Base-by-base conservation (phyloP, 2,888 invertebrate genomes). In the Flexamia atlantica region DNA sequence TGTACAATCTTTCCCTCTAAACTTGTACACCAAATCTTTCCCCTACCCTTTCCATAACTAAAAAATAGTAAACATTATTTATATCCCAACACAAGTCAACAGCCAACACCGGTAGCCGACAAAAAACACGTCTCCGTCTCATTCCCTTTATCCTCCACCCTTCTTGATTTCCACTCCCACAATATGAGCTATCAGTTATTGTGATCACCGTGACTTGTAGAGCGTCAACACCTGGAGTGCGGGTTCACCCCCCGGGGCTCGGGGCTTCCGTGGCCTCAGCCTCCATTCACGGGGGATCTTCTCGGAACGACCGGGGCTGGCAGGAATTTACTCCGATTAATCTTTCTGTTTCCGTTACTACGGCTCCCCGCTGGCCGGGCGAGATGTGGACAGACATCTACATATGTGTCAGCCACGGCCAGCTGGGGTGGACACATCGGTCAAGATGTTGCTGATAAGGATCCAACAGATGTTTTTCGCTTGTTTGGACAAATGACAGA, bases 311-410 rank as follows among this genome's bases (percentile, higher is more conserved):
- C 50, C 20, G 20, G 40, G 72, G 23, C 72, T 72, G 72, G 36
- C 50, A 79, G 79, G 79, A 79, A 79, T 79, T 57, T 36, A 50
- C 32, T n/a, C 79, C 79, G 23, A 79, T 79, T 79, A 79, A 79
- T 79, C 79, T 53, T 79, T 53, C 79, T 20, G 79, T 79, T 79
- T 79, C 79, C 79, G 79, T 79, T 79, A 50, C 23, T 25, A 64
- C 46, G 72, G 12, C 9, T 30, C 28, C 30, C 23, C 72, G 72
- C 20, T 79, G 79, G 17, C n/a, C 36, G 25, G 46, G 40, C 25
- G 28, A 50, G 25, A 40, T 40, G 74, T 79, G 76, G 76, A 46
- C 28, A 12, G 76, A 79, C 79, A 79, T 57, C 79, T 53, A 30
- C 36, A 57, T 57, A 72, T 23, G 42, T 76, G 74, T 76, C 74